A percentile compares a stretch with the other conserved stretches of the same genome.
Evolutionary conservation across 2,888 invertebrate genomes (phyloP).

Genomic region (Protodeltote pygarga): DNA sequence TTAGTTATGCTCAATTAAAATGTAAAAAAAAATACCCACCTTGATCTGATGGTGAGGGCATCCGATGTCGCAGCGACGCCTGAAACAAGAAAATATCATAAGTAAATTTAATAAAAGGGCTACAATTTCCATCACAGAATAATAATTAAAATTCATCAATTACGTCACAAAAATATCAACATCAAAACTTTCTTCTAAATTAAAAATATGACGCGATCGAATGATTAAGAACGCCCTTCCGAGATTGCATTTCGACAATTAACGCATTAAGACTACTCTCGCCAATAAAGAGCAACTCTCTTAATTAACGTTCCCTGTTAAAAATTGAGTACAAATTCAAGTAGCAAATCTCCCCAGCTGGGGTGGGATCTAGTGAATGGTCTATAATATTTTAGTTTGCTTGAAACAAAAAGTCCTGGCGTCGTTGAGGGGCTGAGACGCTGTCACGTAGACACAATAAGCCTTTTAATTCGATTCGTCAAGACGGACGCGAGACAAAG

Average conservation of each 20-base stretch:
- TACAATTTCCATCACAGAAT: constrained; percentile 42
- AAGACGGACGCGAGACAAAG: constrained; percentile 86
- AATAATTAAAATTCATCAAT: constrained; percentile 70
- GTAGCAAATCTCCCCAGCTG: constrained; percentile 75
- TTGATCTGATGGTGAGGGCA: constrained; percentile 80
- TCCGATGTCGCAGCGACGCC: constrained; percentile 77
- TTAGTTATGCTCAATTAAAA: background rate
- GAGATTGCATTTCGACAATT: constrained; percentile 87
- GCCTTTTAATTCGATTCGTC: constrained; percentile 87
- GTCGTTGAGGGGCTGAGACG: constrained; percentile 66
- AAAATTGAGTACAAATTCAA: constrained; percentile 87
- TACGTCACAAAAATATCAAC: constrained; percentile 58
- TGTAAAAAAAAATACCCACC: constrained; percentile 52
- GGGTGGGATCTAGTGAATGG: constrained; percentile 82
- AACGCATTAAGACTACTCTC: constrained; percentile 84
- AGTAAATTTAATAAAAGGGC: constrained; percentile 32
- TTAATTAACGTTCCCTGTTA: constrained; percentile 86
- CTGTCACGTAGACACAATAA: constrained; percentile 87
- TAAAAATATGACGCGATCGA: constrained; percentile 80
- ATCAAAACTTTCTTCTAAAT: constrained; percentile 64
- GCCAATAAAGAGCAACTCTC: constrained; percentile 84
- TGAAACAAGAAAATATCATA: constrained; percentile 70
- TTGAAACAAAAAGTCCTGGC: constrained; percentile 81
- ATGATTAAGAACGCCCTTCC: constrained; percentile 79
- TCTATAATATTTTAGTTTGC: constrained; percentile 86